Conservation (phyloP, 2,888 invertebrate genomes). For the Tachina fera region DNA sequence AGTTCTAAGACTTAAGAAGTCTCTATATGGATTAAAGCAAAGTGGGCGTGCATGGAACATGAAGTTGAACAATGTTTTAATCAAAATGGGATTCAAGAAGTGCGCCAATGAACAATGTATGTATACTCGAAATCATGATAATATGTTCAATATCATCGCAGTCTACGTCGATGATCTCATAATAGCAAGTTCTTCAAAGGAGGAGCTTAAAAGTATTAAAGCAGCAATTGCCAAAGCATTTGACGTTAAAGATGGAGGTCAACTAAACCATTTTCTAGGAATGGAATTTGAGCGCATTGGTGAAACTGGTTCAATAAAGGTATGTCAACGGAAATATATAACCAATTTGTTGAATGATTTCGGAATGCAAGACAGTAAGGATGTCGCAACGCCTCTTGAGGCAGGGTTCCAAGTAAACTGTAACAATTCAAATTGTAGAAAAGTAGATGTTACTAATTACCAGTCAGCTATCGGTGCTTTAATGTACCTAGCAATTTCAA, state of each 20-base stretch:
- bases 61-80: slow-evolving; percentile 55
- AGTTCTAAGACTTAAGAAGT: slow-evolving; percentile 18
- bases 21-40: slow-evolving; percentile 65
- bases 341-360: no score
- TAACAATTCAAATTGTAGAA: no score
- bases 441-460: no score
- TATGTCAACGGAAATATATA: no score
- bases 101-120: slow-evolving; percentile 46
- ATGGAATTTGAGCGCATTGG: slow-evolving; percentile 34
- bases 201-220: neutral
- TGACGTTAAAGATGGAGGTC: slow-evolving; percentile 43
- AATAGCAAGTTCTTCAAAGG: slow-evolving; percentile 46
- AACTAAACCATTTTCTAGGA: slow-evolving; percentile 48
- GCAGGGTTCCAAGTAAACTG: no score
- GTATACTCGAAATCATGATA: neutral
- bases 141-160: slow-evolving; percentile 59
- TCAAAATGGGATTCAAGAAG: slow-evolving; percentile 54
- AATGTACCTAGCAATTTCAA: no score
- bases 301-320: neutral
- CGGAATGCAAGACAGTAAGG: no score
- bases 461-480: no score
- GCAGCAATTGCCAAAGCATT: neutral
- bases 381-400: no score
- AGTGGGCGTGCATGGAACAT: slow-evolving; percentile 70
- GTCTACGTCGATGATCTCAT: slow-evolving; percentile 70